Evolutionary conservation across 2,888 invertebrate genomes (phyloP), one percentile per base, ranked within the genome.

Genomic region (Meloe dianella): DNA sequence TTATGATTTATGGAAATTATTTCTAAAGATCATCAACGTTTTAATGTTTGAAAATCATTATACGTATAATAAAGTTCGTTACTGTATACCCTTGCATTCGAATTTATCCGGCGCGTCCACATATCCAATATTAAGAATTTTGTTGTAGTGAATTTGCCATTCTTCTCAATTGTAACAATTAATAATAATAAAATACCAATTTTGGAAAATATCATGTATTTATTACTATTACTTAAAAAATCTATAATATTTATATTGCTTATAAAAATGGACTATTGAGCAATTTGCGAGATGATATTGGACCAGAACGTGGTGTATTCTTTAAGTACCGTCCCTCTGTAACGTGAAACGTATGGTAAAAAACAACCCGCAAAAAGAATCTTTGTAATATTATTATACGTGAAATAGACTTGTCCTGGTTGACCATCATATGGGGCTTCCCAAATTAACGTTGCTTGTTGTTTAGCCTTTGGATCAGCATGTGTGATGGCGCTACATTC

Each of bases 401-500:
- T 93, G 79, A 94, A 94, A 81, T 92, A 93, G 58, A 94, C 93
- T 73, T 87, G 87, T 73, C 93, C 93, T 10, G 83, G 84, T 62
- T 74, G 75, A 0, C 86, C 83, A 74, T 91, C 86, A 3, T 86
- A 83, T 0, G 93, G 93, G 1, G 93, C 92, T 76, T 88, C 88
- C 93, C 93, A 94, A 54, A 91, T 84, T 20, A 94, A 85, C 24
- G 89, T 90, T 0, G 92, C 92, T 62, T 90, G 87, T 68, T 89
- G 84, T 81, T 94, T 93, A 74, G 90, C 90, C 64, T 89, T 86
- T 8, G 92, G 91, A 81, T 93, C 92, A 0, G 89, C 91, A 79
- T 93, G 93, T 4, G 93, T 94, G 75, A 93, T 89, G 60, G 92
- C 89, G 58, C 92, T 89, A 80, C 93, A 94, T 82, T 93, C 93